A percentile compares a stretch with the other conserved stretches of the same genome.
Evolutionary conservation across 2,113 vertebrate genomes (phyloP).

Genomic region (Crypturellus undulatus): DNA sequence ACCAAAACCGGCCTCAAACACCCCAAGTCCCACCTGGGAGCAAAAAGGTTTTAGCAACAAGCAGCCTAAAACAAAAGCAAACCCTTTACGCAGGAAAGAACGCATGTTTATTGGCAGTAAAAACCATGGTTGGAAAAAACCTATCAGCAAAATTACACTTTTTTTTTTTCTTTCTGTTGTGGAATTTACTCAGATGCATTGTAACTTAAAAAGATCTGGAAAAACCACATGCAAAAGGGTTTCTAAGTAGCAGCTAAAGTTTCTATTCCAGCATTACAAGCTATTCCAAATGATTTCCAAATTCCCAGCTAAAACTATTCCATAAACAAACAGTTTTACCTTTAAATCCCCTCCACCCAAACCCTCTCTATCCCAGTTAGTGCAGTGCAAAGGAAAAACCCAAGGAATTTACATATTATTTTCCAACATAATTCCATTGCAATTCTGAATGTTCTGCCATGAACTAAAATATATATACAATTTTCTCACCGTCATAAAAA

Average conservation of each 20-base stretch:
- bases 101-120: conserved; percentile 84
- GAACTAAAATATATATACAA: conserved; percentile 73
- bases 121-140: conserved; percentile 74
- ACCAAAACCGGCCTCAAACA: not conserved
- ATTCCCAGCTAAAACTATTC: conserved; percentile 24
- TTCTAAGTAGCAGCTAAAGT: conserved; percentile 78
- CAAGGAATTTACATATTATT: conserved; percentile 59
- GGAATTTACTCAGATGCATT: conserved; percentile 70
- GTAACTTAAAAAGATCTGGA: conserved; percentile 81
- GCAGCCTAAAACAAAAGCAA: not conserved
- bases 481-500: conserved; percentile 55
- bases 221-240: conserved; percentile 84
- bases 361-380: conserved; percentile 7
- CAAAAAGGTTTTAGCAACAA: not conserved
- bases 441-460: not conserved
- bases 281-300: conserved; percentile 41
- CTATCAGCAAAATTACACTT: conserved; percentile 84
- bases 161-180: not conserved
- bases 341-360: conserved; percentile 3
- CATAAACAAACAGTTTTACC: conserved; percentile 8
- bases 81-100: conserved; percentile 59
- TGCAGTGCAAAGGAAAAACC: conserved; percentile 66
- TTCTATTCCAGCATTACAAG: conserved; percentile 60
- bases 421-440: conserved; percentile 37
- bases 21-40: fast-evolving